Conservation (phyloP, 2,113 vertebrate genomes). For the Catharus bicknelli region DNA sequence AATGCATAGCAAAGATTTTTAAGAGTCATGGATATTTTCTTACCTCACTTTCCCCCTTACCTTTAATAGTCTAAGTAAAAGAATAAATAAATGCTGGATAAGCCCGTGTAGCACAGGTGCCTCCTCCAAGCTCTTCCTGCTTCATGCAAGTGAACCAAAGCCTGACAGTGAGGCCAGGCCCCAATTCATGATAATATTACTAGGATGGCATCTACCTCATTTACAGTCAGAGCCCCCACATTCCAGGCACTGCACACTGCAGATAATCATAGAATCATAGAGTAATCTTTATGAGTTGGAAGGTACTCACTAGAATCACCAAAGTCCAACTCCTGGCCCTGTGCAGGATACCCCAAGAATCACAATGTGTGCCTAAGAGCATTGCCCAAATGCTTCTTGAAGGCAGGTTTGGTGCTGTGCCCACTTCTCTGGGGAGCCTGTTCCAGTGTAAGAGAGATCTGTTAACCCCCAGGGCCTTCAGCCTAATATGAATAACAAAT, state of each 20-base stretch:
- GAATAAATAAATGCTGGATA: background rate
- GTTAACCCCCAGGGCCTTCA: background rate
- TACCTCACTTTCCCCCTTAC: background rate
- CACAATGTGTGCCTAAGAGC: fast-evolving
- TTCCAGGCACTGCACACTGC: background rate
- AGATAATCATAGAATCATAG: background rate
- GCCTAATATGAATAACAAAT: background rate
- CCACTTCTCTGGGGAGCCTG: background rate
- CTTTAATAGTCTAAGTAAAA: background rate
- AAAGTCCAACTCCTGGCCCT: background rate
- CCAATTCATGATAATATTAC: background rate
- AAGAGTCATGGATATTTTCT: background rate
- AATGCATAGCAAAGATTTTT: background rate
- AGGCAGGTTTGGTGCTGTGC: background rate
- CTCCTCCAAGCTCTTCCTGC: background rate
- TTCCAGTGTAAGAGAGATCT: background rate
- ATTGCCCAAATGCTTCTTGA: background rate
- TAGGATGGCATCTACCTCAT: background rate
- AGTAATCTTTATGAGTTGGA: background rate
- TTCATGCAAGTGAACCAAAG: background rate
- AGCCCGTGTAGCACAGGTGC: background rate
- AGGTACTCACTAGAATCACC: background rate
- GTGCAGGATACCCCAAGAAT: background rate
- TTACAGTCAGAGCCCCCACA: background rate
- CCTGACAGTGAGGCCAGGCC: background rate